phyloP scores from a whole-genome alignment of 2,888 invertebrate species.

The Luperina nickerlii region DNA sequence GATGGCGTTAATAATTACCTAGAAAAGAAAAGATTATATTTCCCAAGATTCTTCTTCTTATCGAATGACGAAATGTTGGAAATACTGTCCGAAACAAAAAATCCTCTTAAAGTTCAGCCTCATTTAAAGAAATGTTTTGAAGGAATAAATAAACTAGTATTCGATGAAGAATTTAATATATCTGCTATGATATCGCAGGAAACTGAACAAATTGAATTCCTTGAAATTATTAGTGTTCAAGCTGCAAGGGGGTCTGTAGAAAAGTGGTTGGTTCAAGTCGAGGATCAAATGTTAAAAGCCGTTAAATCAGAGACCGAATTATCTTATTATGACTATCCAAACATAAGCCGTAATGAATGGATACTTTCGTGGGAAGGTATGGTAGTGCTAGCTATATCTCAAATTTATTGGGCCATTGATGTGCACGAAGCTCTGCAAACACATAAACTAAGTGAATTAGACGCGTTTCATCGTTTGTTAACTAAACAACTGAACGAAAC shows the following conservation, averaged over 20 bases:
- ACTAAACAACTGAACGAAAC: constrained; percentile 93
- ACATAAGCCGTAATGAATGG: constrained; percentile 92
- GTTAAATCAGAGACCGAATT: constrained; percentile 92
- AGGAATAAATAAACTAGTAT: constrained; percentile 94
- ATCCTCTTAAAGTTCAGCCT: constrained; percentile 95
- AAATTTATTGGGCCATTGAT: constrained; percentile 95
- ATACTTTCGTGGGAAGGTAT: constrained; percentile 95
- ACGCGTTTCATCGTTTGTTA: constrained; percentile 89
- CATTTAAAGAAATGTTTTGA: constrained; percentile 97
- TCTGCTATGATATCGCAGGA: constrained; percentile 94
- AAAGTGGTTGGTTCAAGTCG: constrained; percentile 96
- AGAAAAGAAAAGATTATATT: constrained; percentile 95
- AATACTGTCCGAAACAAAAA: constrained; percentile 97
- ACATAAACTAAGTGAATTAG: constrained; percentile 89
- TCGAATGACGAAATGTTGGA: constrained; percentile 98
- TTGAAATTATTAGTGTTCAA: constrained; percentile 91
- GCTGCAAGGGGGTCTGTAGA: constrained; percentile 96
- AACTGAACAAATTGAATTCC: constrained; percentile 92
- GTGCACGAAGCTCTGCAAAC: constrained; percentile 93
- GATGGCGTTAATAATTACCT: constrained; percentile 95
- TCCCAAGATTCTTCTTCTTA: constrained; percentile 96
- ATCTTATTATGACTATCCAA: constrained; percentile 92
- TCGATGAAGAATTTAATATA: constrained; percentile 93
- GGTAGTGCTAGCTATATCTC: constrained; percentile 94
- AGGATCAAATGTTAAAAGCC: constrained; percentile 94